Base-by-base conservation (phyloP, 2,113 vertebrate genomes). In the Aspidoscelis tigris region DNA sequence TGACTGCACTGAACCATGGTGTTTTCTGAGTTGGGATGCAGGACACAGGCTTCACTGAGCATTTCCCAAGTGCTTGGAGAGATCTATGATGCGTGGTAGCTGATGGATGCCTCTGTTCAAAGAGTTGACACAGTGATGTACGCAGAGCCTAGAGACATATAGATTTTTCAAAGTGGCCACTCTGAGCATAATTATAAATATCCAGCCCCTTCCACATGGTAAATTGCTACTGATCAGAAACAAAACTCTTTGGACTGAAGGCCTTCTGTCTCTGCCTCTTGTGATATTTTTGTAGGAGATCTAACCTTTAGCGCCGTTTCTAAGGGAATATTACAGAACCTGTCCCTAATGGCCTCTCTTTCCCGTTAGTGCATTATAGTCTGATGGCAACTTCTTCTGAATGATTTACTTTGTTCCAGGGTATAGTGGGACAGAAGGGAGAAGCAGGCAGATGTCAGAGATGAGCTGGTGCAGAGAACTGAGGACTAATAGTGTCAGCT, bases 51-150 rank as follows among this genome's bases (percentile, higher is more conserved):
- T 68, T 71, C 41, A 39, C 80, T 89, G 68, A 87, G 81, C 82
- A 84, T 85, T 91, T 90, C 88, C 86, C 3, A 0, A 87, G 91
- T 87, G 89, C 88, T 92, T 88, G 89, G 94, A 50, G 5, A 94
- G 93, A 92, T 95, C 93, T 91, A 86, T 92, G 94, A 93, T 87
- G 92, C 92, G 92, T 94, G 90, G 85, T 84, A 76, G 87, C 95
- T 96, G 96, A 97, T 96, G 96, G 96, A 97, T 97, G 95, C 93
- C 93, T 95, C 91, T 88, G 83, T 93, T 96, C 92, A 91, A 86
- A 88, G 92, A 87, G 91, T 92, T 96, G 96, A 97, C 96, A 97
- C 92, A 79, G 93, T 97, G 97, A 97, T 97, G 90, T 96, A 97
- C 95, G 90, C 92, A 93, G 93, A 92, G 95, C 97, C 96, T 95